Evolutionary conservation across 2,888 invertebrate species (phyloP), one percentile per base, ranked within the genome.

Genomic region (Cacoxenus indagator): DNA sequence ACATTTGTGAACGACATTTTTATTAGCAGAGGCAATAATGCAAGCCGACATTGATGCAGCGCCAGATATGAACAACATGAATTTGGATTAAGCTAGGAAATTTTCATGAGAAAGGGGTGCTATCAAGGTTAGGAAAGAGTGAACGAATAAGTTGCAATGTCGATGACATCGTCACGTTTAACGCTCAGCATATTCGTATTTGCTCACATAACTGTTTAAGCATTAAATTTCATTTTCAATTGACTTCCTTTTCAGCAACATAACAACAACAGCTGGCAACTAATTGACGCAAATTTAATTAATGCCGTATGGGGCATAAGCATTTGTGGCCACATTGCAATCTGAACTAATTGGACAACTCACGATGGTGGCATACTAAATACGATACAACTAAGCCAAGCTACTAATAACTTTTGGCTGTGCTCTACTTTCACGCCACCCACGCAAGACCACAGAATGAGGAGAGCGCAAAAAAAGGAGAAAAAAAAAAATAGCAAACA

Each of bases 181-280:
- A 11, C n/a, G n/a, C n/a, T n/a, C n/a, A n/a, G n/a, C n/a, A n/a
- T n/a, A n/a, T n/a, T n/a, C n/a, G n/a, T n/a, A 64, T 69, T 55
- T 70, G 11, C 22, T 51, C 2, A 8, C 29, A 73, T 74, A 70
- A 71, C 69, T 70, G 70, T 70, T 19, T 65, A 24, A 73, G 70
- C 75, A 71, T 72, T 72, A 81, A 77, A 46, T 81, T 81, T 81
- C 81, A 76, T 78, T 81, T 81, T 81, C 80, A 78, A 81, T 81
- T 82, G 82, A 82, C 82, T 81, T 82, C 82, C 82, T 27, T 78
- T 74, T 59, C 71, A 6, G 31, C 31, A 5, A 19, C 37, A 48
- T 62, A 70, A 67, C 71, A 76, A 73, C 48, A 73, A 66, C 55
- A 43, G 11, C 26, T 24, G 19, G 54, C 66, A 65, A 71, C 82